These are phyloP conservation scores for Epirrita christyi DNA, from an alignment of 2,888 invertebrate species.

Conservation along the genomic window DNA sequence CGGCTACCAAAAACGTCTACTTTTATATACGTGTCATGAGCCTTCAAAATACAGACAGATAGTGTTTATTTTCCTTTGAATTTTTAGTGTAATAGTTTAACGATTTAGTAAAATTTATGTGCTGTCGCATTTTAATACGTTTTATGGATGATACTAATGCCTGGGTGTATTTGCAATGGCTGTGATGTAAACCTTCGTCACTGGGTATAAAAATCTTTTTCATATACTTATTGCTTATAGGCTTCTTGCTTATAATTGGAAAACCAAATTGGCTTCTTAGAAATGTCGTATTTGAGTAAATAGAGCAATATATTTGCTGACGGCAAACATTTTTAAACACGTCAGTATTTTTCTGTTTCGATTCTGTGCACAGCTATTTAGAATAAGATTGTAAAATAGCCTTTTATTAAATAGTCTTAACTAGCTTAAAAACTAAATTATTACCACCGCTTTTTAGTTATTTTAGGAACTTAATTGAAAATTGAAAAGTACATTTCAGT, in stretches of 20 bases:
- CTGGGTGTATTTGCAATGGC: constrained; percentile 75
- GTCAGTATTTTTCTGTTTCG: not conserved
- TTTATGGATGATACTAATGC: constrained; percentile 73
- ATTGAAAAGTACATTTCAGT: no score
- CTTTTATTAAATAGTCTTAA: no score
- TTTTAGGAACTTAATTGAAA: no score
- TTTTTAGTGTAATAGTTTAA: constrained; percentile 12
- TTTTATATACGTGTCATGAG: constrained; percentile 67
- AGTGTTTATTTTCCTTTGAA: constrained; percentile 49
- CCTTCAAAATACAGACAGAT: constrained; percentile 49
- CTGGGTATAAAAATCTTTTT: constrained; percentile 67
- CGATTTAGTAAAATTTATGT: constrained; percentile 36
- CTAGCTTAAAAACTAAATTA: not conserved
- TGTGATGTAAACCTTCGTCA: constrained; percentile 74
- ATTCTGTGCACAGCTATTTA: not conserved
- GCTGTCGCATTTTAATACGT: constrained; percentile 50
- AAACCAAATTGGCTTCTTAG: constrained; percentile 16
- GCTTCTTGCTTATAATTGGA: constrained; percentile 45
- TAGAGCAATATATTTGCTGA: constrained; percentile 4
- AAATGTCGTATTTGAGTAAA: constrained; percentile 4
- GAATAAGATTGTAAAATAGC: not conserved
- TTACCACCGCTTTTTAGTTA: not conserved
- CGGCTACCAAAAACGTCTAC: constrained; percentile 63
- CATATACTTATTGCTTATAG: constrained; percentile 47
- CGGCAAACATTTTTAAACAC: not conserved